A percentile compares a stretch with the other conserved stretches of the same genome.
phyloP scores from a whole-genome alignment of 2,888 invertebrate species.

The Neoaliturus tenellus region DNA sequence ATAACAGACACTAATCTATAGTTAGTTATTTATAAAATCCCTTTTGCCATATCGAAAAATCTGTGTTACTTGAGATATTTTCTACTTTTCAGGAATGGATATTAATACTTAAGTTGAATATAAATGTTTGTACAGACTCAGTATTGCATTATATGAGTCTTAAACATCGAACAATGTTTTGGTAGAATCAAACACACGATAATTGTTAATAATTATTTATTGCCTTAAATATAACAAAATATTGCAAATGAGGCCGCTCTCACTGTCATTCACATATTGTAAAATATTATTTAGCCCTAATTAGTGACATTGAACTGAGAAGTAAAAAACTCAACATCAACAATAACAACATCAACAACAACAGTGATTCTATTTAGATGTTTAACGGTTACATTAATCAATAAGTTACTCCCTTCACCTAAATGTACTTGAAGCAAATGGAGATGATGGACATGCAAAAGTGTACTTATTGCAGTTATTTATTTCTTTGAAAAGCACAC shows the following conservation, averaged over 20 bases:
- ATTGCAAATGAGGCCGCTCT: constrained; percentile 51
- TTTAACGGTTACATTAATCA: not conserved
- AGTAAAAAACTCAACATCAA: constrained; percentile 56
- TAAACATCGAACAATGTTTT: no score
- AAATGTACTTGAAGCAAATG: not conserved
- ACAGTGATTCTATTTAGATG: constrained; percentile 27
- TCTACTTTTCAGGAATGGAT: no score
- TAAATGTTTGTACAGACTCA: no score
- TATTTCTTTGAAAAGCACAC: constrained; percentile 24
- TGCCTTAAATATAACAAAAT: constrained; percentile 57
- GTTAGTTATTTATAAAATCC: no score
- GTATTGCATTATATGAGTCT: no score
- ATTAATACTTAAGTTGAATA: no score
- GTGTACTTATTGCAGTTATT: constrained; percentile 25
- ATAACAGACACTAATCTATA: no score
- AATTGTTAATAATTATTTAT: constrained; percentile 55
- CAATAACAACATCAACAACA: constrained; percentile 58
- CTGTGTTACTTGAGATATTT: no score
- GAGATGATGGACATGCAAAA: constrained; percentile 31
- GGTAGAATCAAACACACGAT: no score
- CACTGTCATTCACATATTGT: constrained; percentile 26
- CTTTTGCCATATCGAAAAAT: no score
- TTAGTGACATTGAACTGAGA: constrained; percentile 44
- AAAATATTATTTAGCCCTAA: constrained; percentile 37
- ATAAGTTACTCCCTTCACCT: not conserved